Evolutionary conservation across 2,113 vertebrate species (phyloP), one percentile per base, ranked within the genome.

Genomic region (Dendropsophus ebraccatus): DNA sequence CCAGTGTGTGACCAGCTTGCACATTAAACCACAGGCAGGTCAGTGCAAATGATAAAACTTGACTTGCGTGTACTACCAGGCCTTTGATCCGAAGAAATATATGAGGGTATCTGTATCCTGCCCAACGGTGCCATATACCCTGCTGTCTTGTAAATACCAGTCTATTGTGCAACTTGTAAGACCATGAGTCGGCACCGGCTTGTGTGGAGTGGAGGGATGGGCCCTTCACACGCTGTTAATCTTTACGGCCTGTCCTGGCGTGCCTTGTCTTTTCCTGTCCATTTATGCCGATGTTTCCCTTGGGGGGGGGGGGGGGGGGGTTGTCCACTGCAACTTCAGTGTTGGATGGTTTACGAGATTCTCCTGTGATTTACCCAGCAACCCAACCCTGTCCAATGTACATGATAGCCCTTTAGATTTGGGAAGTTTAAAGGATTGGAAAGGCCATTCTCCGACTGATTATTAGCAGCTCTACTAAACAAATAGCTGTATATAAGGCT

Each of bases 121-220:
- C 35, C 67, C 67, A 10, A 35, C 12, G 67, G 67, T 70, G 32
- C 67, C 35, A 70, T 70, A 70, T 70, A 70, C 67, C 67, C 67
- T 21, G 17, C 35, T 41, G 67, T 19, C 65, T 35, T 69, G 65
- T 69, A 69, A 69, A 69, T 69, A 35, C 30, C 16, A 10, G 47
- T 1, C 65, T 69, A 69, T 69, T 69, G 65, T 69, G 17, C 35
- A 69, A 69, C 30, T 10, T 69, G 30, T 37, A 7, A 69, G 62
- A n/a, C n/a, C n/a, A n/a, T n/a, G n/a, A 58, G 56, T 2, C 58
- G 58, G 58, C n/a, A 62, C 58, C 58, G 25, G 67, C 65, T 10
- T 35, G 32, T 11, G 16, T 32, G 28, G 14, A 21, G 30, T n/a
- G 3, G 49, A 28, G 2, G 49, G 74, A 19, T 12, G 49, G 49